phyloP scores from a whole-genome alignment of 2,797 vertebrate genomes.

The Salmo trutta region DNA sequence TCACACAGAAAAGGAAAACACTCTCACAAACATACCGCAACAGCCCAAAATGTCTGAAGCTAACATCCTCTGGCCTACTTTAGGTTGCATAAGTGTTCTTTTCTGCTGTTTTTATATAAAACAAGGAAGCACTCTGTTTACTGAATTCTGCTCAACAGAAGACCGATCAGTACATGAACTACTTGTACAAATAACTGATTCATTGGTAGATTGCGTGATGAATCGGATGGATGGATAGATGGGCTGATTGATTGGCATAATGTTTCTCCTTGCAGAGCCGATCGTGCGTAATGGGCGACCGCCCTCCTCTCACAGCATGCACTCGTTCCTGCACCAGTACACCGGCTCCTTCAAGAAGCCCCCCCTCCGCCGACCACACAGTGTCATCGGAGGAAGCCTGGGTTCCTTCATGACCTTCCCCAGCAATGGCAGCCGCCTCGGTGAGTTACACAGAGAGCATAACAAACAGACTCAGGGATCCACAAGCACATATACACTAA shows the following conservation, averaged over 20 bases:
- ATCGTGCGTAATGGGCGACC: constrained; percentile 99
- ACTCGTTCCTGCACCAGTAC: constrained; percentile 99
- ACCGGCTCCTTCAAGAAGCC: constrained; percentile 98
- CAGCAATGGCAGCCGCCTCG: constrained; percentile 94
- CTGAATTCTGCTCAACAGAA: not conserved
- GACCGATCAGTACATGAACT: not conserved
- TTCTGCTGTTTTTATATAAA: not conserved
- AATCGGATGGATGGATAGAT: no score
- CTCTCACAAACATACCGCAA: not conserved
- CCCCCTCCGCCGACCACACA: constrained; percentile 93
- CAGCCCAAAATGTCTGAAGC: not conserved
- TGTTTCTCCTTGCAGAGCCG: constrained; percentile 79
- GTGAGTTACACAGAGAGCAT: constrained; percentile 72
- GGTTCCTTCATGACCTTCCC: constrained; percentile 99
- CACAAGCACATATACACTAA: constrained; percentile 6
- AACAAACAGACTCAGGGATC: not conserved
- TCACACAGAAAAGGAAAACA: not conserved
- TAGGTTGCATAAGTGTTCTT: not conserved
- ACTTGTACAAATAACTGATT: not conserved
- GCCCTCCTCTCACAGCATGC: constrained; percentile 97
- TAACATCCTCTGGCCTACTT: not conserved
- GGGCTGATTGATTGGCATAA: not conserved
- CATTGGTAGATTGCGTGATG: not conserved
- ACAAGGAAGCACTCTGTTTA: not conserved
- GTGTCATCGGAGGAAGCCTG: constrained; percentile 94